Evolutionary conservation across 2,888 invertebrate genomes (phyloP).

Genomic region (Hemistola chrysoprasaria): DNA sequence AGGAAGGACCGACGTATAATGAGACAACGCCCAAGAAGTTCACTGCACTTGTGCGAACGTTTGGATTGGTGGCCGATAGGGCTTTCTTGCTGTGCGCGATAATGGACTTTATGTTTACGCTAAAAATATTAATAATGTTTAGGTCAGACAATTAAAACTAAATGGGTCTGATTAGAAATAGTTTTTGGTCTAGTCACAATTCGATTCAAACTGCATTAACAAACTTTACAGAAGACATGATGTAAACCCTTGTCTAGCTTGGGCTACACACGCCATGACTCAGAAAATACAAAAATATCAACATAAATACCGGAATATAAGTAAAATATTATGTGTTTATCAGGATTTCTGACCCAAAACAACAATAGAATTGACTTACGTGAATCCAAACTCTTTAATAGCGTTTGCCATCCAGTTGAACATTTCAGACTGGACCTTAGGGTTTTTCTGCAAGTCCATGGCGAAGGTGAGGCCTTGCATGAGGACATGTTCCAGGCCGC

Average conservation of each 20-base stretch:
- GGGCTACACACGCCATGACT: no score
- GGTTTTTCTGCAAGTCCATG: constrained; percentile 92
- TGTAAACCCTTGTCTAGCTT: no score
- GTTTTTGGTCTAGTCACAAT: no score
- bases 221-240: no score
- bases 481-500: constrained; percentile 88
- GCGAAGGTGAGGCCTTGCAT: constrained; percentile 88
- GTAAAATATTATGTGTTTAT: no score
- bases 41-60: constrained; percentile 90
- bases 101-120: constrained; percentile 87
- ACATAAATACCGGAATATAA: no score
- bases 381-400: constrained; percentile 93
- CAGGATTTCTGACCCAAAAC: no score
- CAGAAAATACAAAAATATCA: no score
- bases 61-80: constrained; percentile 91
- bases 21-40: constrained; percentile 89
- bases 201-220: no score
- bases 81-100: constrained; percentile 92
- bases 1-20: constrained; percentile 89
- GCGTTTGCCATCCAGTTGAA: constrained; percentile 90
- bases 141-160: constrained; percentile 1
- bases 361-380: constrained; percentile 79
- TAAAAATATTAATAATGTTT: constrained; percentile 36
- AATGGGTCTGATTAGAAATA: no score
- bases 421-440: constrained; percentile 94